Evolutionary conservation across 2,888 invertebrate genomes (phyloP).

Genomic region (Himalopsyche tibetana): DNA sequence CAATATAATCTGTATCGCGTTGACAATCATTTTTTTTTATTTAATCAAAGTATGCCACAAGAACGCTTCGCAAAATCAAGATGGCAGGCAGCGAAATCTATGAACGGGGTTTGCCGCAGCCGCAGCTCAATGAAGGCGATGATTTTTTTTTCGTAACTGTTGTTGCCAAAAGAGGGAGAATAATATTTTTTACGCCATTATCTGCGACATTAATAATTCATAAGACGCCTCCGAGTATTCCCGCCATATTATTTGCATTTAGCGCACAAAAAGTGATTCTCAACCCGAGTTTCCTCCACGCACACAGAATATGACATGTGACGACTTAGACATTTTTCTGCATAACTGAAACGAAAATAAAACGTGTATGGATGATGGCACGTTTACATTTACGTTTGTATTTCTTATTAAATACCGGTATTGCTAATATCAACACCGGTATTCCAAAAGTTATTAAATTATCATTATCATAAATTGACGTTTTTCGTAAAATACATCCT

Average conservation of each 20-base stretch:
- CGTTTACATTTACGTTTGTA: too few relatives aligned
- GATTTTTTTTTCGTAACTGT: slow-evolving; percentile 15
- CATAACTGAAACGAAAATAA: too few relatives aligned
- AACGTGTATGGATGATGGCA: too few relatives aligned
- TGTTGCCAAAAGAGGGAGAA: slow-evolving; percentile 19
- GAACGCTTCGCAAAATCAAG: background rate
- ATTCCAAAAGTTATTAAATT: too few relatives aligned
- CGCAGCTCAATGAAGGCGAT: background rate
- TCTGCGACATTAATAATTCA: slow-evolving; percentile 42
- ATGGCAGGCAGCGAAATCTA: background rate
- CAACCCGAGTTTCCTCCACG: background rate
- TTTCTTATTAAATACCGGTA: too few relatives aligned
- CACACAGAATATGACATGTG: too few relatives aligned
- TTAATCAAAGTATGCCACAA: background rate
- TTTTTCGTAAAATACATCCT: too few relatives aligned
- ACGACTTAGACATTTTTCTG: too few relatives aligned
- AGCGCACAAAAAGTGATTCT: background rate
- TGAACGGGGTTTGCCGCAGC: slow-evolving; percentile 2
- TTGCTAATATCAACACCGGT: too few relatives aligned
- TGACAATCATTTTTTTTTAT: too few relatives aligned
- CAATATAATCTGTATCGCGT: too few relatives aligned
- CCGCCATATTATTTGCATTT: slow-evolving; percentile 21
- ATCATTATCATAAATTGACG: too few relatives aligned
- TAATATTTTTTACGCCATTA: slow-evolving; percentile 36
- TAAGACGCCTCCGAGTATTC: slow-evolving; percentile 8